Percentiles rank a stretch among this genome's conserved stretches.
phyloP scores from a whole-genome alignment of 1,140 invertebrate genomes.

The Achroia grisella region DNA sequence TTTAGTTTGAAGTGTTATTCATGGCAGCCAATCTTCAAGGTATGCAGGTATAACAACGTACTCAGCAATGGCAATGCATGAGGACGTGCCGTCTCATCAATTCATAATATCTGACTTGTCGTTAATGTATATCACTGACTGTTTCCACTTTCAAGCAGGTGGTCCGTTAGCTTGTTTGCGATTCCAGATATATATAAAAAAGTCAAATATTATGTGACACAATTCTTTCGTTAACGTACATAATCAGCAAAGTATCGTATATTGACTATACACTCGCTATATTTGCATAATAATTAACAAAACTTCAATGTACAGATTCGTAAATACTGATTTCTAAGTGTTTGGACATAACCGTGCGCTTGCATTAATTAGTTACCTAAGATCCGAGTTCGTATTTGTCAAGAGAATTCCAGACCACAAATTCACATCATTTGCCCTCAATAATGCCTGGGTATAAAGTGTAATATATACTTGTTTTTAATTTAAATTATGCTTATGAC shows the following conservation, averaged over 20 bases:
- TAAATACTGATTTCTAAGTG: constrained; percentile 42
- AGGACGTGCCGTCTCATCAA: too few species aligned
- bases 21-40: too few species aligned
- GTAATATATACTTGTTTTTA: constrained; percentile 2
- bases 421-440: constrained; percentile 3
- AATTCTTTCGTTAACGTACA: constrained; percentile 13
- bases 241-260: constrained; percentile 40
- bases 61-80: too few species aligned
- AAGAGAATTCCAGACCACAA: constrained; percentile 42
- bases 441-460: neutral
- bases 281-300: constrained; percentile 50
- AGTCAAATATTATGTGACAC: constrained; percentile 5
- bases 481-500: constrained; percentile 6
- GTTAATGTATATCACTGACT: too few species aligned
- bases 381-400: constrained; percentile 7
- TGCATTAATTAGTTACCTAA: constrained; percentile 50
- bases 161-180: too few species aligned
- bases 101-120: too few species aligned
- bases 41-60: too few species aligned
- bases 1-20: too few species aligned
- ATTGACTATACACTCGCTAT: constrained; percentile 28
- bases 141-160: too few species aligned
- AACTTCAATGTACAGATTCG: constrained; percentile 31
- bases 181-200: too few species aligned
- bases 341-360: constrained; percentile 28